These are phyloP conservation scores for Lasaia peninsularis DNA, from an alignment of 1,140 invertebrate species.

Conservation along the genomic window DNA sequence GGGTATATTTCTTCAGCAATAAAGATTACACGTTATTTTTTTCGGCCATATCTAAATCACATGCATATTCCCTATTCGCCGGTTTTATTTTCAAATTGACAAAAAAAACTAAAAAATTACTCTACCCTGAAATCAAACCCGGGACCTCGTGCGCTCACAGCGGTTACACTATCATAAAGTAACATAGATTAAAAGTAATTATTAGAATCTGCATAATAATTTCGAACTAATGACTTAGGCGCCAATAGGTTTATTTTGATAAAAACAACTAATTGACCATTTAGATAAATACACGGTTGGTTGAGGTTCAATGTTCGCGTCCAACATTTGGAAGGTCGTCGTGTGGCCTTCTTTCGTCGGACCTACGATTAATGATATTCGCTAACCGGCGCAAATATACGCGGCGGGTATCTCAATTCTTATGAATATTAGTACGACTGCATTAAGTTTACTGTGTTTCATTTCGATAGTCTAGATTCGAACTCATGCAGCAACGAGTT, in stretches of 20 bases:
- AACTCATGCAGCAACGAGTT: too few relatives aligned
- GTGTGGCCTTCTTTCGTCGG: slow-evolving; percentile 65
- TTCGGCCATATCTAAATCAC: too few relatives aligned
- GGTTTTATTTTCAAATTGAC: too few relatives aligned
- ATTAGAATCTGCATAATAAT: neutral
- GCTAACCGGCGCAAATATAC: neutral
- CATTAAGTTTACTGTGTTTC: too few relatives aligned
- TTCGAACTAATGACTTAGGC: neutral
- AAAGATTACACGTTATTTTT: too few relatives aligned
- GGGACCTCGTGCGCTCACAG: neutral
- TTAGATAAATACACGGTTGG: slow-evolving; percentile 22
- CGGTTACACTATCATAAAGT: neutral
- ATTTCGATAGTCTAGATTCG: too few relatives aligned
- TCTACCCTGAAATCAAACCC: too few relatives aligned
- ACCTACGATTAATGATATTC: slow-evolving; percentile 43
- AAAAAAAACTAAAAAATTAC: too few relatives aligned
- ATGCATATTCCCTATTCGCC: too few relatives aligned
- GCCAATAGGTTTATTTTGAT: neutral
- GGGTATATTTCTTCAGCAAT: too few relatives aligned
- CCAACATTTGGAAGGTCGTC: slow-evolving; percentile 67
- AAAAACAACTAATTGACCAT: slow-evolving; percentile 24
- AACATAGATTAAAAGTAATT: neutral
- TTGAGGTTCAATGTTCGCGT: slow-evolving; percentile 53
- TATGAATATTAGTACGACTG: too few relatives aligned
- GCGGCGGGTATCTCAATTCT: too few relatives aligned